A percentile compares a stretch with the other conserved stretches of the same genome.
These are phyloP conservation scores for Rotaria magnacalcarata DNA, from an alignment of 2,888 invertebrate genomes.

Conservation along the genomic window DNA sequence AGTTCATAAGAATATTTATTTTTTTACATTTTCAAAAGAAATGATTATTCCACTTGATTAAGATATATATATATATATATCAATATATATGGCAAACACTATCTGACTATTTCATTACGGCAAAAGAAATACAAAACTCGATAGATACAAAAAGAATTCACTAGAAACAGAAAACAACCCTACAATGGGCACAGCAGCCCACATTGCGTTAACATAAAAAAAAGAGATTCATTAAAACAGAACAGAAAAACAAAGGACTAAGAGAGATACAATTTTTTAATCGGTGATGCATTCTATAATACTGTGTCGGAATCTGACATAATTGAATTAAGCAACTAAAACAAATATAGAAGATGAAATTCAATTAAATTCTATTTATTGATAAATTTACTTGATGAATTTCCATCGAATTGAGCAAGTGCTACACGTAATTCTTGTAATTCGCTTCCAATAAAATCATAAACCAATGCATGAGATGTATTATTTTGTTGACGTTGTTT, in stretches of 20 bases:
- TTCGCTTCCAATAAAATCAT: constrained; percentile 35
- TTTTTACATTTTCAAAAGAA: not conserved
- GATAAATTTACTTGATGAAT: not conserved
- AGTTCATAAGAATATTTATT: not conserved
- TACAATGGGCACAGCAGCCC: not conserved
- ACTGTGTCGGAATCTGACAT: not conserved
- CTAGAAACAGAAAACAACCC: not conserved
- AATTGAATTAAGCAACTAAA: not conserved
- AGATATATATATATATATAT: not conserved
- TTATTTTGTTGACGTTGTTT: constrained; percentile 23
- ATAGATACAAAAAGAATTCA: not conserved
- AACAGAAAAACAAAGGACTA: not conserved
- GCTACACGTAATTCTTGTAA: constrained; percentile 15
- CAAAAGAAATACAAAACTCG: not conserved
- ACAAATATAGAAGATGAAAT: not conserved
- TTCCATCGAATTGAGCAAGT: constrained; percentile 11
- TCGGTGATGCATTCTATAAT: not conserved
- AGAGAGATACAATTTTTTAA: not conserved
- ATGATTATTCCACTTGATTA: not conserved
- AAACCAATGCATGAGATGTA: constrained; percentile 19
- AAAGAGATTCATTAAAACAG: not conserved
- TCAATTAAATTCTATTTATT: not conserved
- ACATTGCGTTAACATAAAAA: not conserved
- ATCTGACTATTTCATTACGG: not conserved
- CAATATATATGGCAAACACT: not conserved